Conservation (phyloP, 2,113 vertebrate species). For the Amazona guildingii region DNA sequence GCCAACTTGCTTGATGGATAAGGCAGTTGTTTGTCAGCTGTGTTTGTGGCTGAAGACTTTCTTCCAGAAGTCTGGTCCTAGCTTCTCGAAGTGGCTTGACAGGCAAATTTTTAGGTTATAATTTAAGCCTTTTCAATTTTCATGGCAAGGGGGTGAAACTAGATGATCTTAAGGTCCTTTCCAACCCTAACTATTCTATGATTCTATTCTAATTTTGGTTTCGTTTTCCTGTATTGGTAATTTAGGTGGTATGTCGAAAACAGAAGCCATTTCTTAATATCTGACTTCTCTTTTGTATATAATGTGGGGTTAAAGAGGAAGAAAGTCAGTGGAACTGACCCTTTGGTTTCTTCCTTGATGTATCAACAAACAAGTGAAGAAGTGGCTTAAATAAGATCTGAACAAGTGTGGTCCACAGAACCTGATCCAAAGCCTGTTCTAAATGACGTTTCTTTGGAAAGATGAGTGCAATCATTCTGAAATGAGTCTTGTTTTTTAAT, state of each 20-base stretch:
- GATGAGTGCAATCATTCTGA: neutral
- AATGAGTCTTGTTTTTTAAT: slow-evolving; percentile 24
- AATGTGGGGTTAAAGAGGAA: neutral
- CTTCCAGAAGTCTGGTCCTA: neutral
- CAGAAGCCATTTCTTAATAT: neutral
- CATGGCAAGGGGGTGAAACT: too few relatives aligned
- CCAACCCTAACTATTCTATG: too few relatives aligned
- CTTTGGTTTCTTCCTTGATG: neutral
- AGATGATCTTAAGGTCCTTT: too few relatives aligned
- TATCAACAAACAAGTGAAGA: neutral
- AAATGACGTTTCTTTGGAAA: neutral
- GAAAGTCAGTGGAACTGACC: neutral
- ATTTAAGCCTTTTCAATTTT: neutral
- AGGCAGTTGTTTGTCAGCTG: neutral
- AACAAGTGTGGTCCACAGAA: neutral
- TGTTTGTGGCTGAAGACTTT: neutral
- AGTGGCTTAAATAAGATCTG: neutral
- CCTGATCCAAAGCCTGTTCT: neutral
- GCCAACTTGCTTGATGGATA: neutral
- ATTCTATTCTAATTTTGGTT: neutral
- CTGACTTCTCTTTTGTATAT: neutral
- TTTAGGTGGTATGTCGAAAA: neutral
- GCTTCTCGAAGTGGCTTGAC: neutral
- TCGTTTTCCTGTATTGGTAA: neutral
- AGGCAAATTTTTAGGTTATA: neutral